These are phyloP conservation scores for Sebastes itinus DNA, from an alignment of 2,797 vertebrate genomes.

Conservation along the genomic window DNA sequence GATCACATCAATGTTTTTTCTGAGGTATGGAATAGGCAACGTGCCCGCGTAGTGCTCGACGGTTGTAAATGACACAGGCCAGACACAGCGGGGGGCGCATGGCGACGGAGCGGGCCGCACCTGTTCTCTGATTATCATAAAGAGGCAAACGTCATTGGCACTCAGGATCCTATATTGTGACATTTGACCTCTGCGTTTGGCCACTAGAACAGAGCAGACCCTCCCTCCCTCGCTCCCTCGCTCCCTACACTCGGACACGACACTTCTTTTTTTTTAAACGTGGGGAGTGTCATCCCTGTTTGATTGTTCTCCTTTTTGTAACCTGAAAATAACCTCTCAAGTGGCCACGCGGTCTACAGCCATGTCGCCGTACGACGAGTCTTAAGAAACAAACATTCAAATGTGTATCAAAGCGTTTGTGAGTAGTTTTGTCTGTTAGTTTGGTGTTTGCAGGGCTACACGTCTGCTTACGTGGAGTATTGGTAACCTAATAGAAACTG, in stretches of 20 bases:
- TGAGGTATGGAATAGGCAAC: constrained; percentile 73
- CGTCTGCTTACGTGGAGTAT: not conserved
- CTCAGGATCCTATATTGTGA: constrained; percentile 86
- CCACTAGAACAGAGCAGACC: constrained; percentile 80
- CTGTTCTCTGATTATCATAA: constrained; percentile 89
- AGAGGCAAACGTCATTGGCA: constrained; percentile 98
- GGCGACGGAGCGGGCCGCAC: constrained; percentile 68
- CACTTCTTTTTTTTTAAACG: constrained; percentile 8
- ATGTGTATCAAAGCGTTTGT: constrained; percentile 48
- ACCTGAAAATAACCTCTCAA: constrained; percentile 78
- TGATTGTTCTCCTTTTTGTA: constrained; percentile 79
- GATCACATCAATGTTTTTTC: constrained; percentile 66
- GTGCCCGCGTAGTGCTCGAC: constrained; percentile 65
- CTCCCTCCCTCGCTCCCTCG: constrained; percentile 25
- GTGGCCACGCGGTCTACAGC: constrained; percentile 25
- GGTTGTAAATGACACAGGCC: constrained; percentile 78
- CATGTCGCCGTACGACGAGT: constrained; percentile 24
- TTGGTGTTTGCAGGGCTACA: constrained; percentile 22
- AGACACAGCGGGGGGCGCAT: constrained; percentile 63
- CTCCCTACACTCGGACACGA: constrained; percentile 38
- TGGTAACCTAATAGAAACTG: constrained; percentile 11
- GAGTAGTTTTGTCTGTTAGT: constrained; percentile 3
- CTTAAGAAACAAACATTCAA: constrained; percentile 60
- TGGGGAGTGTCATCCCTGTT: constrained; percentile 43
- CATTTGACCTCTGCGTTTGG: constrained; percentile 85